Evolutionary conservation across 2,113 vertebrate species (phyloP).

Genomic region (Copsychus sechellarum): DNA sequence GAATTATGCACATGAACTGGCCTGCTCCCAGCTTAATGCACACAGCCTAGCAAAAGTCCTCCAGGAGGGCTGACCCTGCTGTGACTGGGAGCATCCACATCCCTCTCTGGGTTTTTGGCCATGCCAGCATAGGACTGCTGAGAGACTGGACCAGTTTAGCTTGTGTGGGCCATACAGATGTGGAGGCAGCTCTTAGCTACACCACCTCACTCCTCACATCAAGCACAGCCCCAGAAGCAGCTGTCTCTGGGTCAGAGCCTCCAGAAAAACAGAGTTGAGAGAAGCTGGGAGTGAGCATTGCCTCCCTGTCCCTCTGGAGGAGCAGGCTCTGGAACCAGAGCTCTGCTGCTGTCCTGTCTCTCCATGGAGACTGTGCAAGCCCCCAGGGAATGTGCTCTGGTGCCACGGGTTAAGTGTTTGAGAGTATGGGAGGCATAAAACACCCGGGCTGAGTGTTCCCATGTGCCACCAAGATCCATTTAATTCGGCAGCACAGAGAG

Average conservation of each 20-base stretch:
- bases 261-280: neutral
- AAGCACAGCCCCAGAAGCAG: neutral
- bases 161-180: rapidly evolving
- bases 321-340: neutral
- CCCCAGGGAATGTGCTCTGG: neutral
- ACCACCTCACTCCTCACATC: neutral
- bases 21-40: neutral
- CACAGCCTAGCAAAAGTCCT: rapidly evolving
- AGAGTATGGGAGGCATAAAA: neutral
- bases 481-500: neutral
- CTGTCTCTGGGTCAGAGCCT: neutral
- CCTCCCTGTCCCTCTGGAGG: neutral
- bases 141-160: neutral
- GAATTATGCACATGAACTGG: neutral
- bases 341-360: neutral
- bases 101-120: neutral
- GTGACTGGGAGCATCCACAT: neutral
- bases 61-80: neutral
- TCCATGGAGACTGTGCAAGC: neutral
- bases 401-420: neutral
- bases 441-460: neutral
- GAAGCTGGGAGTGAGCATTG: neutral
- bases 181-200: neutral
- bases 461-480: neutral
- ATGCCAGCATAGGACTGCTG: neutral